Evolutionary conservation across 2,113 vertebrate genomes (phyloP).

Genomic region (Lonchura striata): DNA sequence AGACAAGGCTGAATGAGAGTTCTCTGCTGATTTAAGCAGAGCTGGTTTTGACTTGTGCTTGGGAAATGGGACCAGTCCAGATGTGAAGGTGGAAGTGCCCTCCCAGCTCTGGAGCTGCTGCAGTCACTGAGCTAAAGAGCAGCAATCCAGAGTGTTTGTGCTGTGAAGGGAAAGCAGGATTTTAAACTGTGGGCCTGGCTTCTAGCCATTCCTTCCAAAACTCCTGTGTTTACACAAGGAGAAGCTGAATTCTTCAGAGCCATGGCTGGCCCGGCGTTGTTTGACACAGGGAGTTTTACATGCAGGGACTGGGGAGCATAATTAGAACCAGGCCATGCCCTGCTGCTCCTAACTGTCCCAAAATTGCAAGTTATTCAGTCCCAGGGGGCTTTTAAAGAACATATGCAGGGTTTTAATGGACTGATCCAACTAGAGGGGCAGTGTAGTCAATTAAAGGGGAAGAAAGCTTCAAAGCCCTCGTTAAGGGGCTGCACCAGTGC

Average conservation of each 20-base stretch:
- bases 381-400: slow-evolving; percentile 31
- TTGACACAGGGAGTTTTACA: slow-evolving; percentile 21
- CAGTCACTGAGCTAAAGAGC: not conserved
- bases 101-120: not conserved
- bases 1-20: not conserved
- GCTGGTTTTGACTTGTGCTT: not conserved
- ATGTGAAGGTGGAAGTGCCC: not conserved
- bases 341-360: slow-evolving; percentile 43
- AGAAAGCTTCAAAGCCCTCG: not conserved
- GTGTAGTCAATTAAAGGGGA: not conserved
- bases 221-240: slow-evolving; percentile 33
- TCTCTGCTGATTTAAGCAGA: not conserved
- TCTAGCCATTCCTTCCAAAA: slow-evolving; percentile 20
- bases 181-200: slow-evolving; percentile 24
- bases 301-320: not conserved
- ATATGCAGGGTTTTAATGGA: slow-evolving; percentile 1
- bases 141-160: not conserved
- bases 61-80: not conserved
- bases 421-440: not conserved
- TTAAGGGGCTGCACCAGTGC: not conserved
- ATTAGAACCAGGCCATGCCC: slow-evolving; percentile 60
- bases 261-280: not conserved
- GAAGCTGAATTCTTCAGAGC: slow-evolving; percentile 43
- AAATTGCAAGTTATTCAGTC: not conserved
- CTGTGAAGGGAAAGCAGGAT: not conserved